A percentile compares a stretch with the other conserved stretches of the same genome.
Conservation (phyloP, 2,113 vertebrate species). For the Diadophis punctatus region DNA sequence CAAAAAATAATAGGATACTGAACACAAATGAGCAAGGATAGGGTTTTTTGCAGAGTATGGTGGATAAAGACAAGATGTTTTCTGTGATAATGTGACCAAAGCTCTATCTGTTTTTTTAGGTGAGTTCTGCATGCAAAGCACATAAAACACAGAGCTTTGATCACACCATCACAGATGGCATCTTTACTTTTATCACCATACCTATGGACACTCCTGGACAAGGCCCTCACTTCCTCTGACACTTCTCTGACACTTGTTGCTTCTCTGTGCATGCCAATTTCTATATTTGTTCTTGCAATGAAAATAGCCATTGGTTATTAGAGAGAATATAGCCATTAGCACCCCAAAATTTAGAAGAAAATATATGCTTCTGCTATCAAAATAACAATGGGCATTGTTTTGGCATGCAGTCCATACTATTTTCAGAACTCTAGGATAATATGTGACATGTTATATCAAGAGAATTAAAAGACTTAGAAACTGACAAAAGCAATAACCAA, state of each 20-base stretch:
- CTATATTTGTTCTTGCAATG: neutral
- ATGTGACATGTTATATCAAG: neutral
- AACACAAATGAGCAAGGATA: neutral
- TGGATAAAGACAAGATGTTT: neutral
- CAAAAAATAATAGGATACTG: neutral
- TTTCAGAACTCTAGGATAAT: neutral
- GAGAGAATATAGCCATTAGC: neutral
- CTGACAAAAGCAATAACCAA: fast-evolving
- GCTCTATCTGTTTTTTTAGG: neutral
- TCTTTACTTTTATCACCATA: neutral
- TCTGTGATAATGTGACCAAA: neutral
- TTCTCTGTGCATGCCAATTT: neutral
- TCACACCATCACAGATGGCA: neutral
- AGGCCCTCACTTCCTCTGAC: neutral
- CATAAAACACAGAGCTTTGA: neutral
- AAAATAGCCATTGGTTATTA: neutral
- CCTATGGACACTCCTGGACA: neutral
- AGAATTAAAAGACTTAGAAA: neutral
- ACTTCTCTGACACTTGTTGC: neutral
- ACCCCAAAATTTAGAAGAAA: neutral
- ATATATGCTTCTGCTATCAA: neutral
- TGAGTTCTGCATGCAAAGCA: neutral
- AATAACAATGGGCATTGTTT: neutral
- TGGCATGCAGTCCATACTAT: neutral
- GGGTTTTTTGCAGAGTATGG: neutral